Base-by-base conservation (phyloP, 1,140 invertebrate genomes). In the Drosophila bocqueti region DNA sequence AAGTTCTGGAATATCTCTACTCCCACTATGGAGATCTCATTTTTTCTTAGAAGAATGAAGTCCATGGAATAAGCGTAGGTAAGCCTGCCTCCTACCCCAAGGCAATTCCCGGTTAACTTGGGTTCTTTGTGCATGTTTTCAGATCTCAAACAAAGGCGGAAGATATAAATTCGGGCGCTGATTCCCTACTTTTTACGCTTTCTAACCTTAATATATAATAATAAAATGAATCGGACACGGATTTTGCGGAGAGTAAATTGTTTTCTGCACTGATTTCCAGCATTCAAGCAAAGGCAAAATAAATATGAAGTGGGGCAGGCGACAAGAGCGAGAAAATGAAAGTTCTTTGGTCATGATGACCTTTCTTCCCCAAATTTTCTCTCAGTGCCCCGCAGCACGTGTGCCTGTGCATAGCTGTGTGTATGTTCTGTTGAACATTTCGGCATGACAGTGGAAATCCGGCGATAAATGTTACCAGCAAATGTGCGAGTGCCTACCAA, bases 391-490 rank as follows among this genome's bases (percentile, higher is more conserved):
- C 18, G 8, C 43, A 57, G 68, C 50, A 46, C 52, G 63, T 66
- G 43, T 72, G 61, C 24, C n/a, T 36, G 31, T 69, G n/a, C 60
- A 16, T 16, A 15, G 21, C 21, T 66, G 65, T 61, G 66, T 66
- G 77, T 67, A 60, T 74, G 64, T 81, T 67, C 54, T 79, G 76
- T 66, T 79, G 60, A 80, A 82, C 85, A 89, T 81, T 90, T 90
- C 71, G 85, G 85, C 86, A 90, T 90, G 85, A 90, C 85, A 90
- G 81, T 90, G 85, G 85, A 89, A 89, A 90, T 89, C 85, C 85
- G 85, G 86, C 85, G 85, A 89, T 89, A 89, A 89, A 89, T 89
- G 85, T 89, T 90, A 90, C 85, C 81, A 89, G 81, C 81, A 87
- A 89, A 90, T 89, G 84, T 89, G 85, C 78, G 84, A 90, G 81